Percentiles rank a stretch among this genome's conserved stretches.
phyloP scores from a whole-genome alignment of 1,140 invertebrate genomes.

The Zaprionus ghesquierei region DNA sequence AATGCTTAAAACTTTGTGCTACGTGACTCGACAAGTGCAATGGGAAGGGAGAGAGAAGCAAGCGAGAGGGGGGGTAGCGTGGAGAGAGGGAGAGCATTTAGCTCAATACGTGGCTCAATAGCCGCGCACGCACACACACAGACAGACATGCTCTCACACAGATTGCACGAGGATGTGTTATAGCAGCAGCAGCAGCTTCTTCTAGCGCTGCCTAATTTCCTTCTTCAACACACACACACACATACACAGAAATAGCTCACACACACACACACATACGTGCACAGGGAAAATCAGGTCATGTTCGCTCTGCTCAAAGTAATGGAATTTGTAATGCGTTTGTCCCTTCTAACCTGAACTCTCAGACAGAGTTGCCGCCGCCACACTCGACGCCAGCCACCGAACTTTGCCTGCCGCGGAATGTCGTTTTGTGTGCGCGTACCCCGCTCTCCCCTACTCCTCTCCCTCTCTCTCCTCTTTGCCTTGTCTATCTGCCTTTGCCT shows the following conservation, averaged over 20 bases:
- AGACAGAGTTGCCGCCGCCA: slow-evolving; percentile 1
- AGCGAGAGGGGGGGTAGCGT: neutral
- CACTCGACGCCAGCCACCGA: neutral
- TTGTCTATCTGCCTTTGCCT: slow-evolving; percentile 7
- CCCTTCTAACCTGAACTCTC: slow-evolving; percentile 9
- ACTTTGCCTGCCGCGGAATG: slow-evolving; percentile 65
- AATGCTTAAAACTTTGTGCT: slow-evolving; percentile 80
- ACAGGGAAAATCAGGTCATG: slow-evolving; percentile 78
- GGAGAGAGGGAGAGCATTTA: slow-evolving; percentile 18
- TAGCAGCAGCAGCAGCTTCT: slow-evolving; percentile 24
- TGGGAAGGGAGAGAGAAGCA: neutral
- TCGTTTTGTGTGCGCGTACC: slow-evolving; percentile 69
- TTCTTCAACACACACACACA: slow-evolving; percentile 38
- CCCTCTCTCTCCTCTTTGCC: neutral
- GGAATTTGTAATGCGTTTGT: slow-evolving; percentile 79
- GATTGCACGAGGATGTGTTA: slow-evolving; percentile 3
- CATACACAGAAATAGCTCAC: neutral
- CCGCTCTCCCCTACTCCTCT: neutral
- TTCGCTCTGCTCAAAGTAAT: slow-evolving; percentile 77
- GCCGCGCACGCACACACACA: slow-evolving; percentile 63
- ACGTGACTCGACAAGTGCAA: slow-evolving; percentile 72
- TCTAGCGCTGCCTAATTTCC: slow-evolving; percentile 62
- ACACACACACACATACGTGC: slow-evolving; percentile 52
- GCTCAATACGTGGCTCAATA: slow-evolving; percentile 75
- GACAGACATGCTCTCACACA: slow-evolving; percentile 4